These are phyloP conservation scores for Cerastis rubricosa DNA, from an alignment of 2,888 invertebrate species.

Conservation along the genomic window DNA sequence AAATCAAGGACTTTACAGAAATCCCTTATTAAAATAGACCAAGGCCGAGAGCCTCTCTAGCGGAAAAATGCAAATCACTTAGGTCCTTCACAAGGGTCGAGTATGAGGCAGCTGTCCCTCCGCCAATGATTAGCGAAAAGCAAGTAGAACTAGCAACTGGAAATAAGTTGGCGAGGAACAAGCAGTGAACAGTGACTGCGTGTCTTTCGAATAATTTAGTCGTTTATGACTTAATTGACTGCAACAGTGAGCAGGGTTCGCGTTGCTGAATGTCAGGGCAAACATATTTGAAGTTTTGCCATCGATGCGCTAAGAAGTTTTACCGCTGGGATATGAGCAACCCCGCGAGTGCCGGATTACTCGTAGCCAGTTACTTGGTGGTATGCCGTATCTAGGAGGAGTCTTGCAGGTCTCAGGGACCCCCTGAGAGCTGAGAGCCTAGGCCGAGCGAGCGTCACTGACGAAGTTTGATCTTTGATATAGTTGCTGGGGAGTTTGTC, in stretches of 20 bases:
- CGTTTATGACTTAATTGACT: not conserved
- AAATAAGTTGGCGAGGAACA: too few relatives aligned
- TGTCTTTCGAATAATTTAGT: not conserved
- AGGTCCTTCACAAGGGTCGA: slow-evolving; percentile 20
- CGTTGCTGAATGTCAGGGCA: too few relatives aligned
- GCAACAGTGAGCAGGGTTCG: too few relatives aligned
- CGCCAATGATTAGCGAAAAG: not conserved
- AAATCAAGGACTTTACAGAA: slow-evolving; percentile 19
- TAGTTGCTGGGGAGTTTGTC: too few relatives aligned
- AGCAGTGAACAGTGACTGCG: too few relatives aligned
- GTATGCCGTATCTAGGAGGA: not conserved
- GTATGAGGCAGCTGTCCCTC: not conserved
- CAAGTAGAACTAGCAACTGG: not conserved
- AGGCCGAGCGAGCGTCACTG: too few relatives aligned
- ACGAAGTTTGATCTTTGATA: not conserved
- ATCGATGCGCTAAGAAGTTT: too few relatives aligned
- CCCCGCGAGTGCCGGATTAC: not conserved
- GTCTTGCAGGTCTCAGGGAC: too few relatives aligned
- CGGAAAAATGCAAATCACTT: slow-evolving; percentile 55
- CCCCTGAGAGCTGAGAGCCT: too few relatives aligned
- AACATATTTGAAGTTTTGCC: too few relatives aligned
- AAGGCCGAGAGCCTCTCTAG: slow-evolving; percentile 17
- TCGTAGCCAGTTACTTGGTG: not conserved
- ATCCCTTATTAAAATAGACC: slow-evolving; percentile 31
- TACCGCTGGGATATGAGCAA: too few relatives aligned